These are phyloP conservation scores for Drosophila parthenogenetica DNA, from an alignment of 2,888 invertebrate species.

Conservation along the genomic window DNA sequence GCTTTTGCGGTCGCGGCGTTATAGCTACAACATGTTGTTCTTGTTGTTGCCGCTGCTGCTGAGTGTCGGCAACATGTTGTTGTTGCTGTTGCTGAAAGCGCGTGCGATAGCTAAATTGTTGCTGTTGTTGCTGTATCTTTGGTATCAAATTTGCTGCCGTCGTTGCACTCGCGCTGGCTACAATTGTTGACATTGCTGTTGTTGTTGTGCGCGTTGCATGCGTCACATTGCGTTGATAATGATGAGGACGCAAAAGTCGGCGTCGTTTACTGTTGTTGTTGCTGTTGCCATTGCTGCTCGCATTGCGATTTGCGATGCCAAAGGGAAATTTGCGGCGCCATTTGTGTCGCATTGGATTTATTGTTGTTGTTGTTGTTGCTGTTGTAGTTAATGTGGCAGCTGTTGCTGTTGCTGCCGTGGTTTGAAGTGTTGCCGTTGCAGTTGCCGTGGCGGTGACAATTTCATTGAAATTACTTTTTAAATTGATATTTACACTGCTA, in stretches of 20 bases:
- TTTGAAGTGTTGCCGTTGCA: constrained; percentile 33
- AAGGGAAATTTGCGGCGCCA: constrained; percentile 71
- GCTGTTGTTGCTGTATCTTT: constrained; percentile 55
- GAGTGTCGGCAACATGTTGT: constrained; percentile 49
- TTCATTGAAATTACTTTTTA: constrained; percentile 74
- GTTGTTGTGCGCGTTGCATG: constrained; percentile 76
- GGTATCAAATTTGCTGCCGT: constrained; percentile 58
- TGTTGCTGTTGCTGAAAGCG: constrained; percentile 57
- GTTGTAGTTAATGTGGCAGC: constrained; percentile 25
- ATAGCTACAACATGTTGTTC: constrained; percentile 46
- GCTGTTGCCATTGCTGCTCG: constrained; percentile 56
- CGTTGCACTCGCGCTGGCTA: constrained; percentile 50
- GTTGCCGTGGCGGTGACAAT: constrained; percentile 67
- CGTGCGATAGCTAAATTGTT: constrained; percentile 65
- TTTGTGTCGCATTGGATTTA: constrained; percentile 68
- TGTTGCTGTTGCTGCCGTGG: constrained; percentile 24
- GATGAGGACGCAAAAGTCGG: constrained; percentile 62
- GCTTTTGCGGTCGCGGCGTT: constrained; percentile 55
- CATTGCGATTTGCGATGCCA: constrained; percentile 38
- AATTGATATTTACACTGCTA: constrained; percentile 80
- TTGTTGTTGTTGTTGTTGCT: constrained; percentile 46
- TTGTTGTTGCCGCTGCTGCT: constrained; percentile 46
- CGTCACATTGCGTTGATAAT: constrained; percentile 68
- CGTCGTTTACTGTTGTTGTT: constrained; percentile 67
- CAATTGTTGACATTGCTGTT: constrained; percentile 60